phyloP scores from a whole-genome alignment of 2,888 invertebrate species.

The Belgica antarctica region DNA sequence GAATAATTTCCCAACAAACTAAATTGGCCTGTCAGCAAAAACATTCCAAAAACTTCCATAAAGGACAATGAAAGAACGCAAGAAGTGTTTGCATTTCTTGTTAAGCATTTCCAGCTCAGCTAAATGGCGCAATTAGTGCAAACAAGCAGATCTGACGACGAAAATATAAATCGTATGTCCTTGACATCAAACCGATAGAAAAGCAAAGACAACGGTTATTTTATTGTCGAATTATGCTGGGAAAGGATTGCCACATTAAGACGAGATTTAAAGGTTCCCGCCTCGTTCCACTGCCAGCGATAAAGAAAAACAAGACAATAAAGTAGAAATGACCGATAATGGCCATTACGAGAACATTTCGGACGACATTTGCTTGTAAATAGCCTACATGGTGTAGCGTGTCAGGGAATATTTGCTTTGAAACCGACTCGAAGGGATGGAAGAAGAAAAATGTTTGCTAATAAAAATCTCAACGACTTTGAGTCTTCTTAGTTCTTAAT shows the following conservation, averaged over 20 bases:
- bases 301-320: neutral
- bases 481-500: too few relatives aligned
- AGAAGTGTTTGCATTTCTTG: too few relatives aligned
- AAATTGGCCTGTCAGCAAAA: too few relatives aligned
- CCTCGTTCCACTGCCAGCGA: neutral
- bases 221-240: conserved; percentile 8
- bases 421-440: neutral
- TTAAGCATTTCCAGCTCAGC: too few relatives aligned
- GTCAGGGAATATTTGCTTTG: conserved; percentile 9
- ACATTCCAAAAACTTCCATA: too few relatives aligned
- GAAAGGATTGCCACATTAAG: conserved; percentile 24
- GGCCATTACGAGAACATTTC: conserved; percentile 2
- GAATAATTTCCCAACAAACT: too few relatives aligned
- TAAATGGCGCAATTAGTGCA: too few relatives aligned
- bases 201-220: neutral
- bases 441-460: neutral
- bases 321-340: neutral
- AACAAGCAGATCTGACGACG: too few relatives aligned
- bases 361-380: neutral
- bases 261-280: neutral
- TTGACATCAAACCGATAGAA: neutral
- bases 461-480: neutral
- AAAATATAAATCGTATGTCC: neutral
- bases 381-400: conserved; percentile 5
- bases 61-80: too few relatives aligned